Evolutionary conservation across 2,888 invertebrate species (phyloP).

Genomic region (Odontothrips loti): DNA sequence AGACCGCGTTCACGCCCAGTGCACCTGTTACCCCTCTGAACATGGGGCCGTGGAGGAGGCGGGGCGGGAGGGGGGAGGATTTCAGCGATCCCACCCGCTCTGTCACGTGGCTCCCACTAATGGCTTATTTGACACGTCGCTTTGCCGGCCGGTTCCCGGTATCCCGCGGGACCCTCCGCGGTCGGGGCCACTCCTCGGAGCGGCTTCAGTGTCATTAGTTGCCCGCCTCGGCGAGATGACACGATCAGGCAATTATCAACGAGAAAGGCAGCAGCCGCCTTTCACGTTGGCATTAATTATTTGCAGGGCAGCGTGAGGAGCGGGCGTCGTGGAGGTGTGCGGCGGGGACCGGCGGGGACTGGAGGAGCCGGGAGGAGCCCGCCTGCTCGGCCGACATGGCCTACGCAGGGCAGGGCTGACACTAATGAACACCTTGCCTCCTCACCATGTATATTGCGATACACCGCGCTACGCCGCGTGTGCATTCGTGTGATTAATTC

Average conservation of each 20-base stretch:
- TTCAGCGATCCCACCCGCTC: not conserved
- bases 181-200: no score
- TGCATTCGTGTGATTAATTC: not conserved
- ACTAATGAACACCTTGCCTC: conserved; percentile 10
- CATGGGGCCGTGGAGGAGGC: not conserved
- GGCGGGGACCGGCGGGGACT: not conserved
- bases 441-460: not conserved
- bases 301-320: not conserved
- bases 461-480: not conserved
- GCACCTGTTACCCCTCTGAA: conserved; percentile 9
- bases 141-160: no score
- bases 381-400: not conserved
- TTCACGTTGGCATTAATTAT: conserved; percentile 3
- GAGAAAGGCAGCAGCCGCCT: not conserved
- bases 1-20: not conserved
- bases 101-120: not conserved
- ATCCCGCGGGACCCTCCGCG: no score
- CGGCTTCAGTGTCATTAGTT: not conserved
- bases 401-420: not conserved
- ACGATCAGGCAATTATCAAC: not conserved
- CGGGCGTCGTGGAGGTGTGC: no score
- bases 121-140: no score
- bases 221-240: not conserved
- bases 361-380: not conserved
- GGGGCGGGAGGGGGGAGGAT: not conserved